Conservation (phyloP, 2,797 vertebrate species). For the Chelon labrosus region DNA sequence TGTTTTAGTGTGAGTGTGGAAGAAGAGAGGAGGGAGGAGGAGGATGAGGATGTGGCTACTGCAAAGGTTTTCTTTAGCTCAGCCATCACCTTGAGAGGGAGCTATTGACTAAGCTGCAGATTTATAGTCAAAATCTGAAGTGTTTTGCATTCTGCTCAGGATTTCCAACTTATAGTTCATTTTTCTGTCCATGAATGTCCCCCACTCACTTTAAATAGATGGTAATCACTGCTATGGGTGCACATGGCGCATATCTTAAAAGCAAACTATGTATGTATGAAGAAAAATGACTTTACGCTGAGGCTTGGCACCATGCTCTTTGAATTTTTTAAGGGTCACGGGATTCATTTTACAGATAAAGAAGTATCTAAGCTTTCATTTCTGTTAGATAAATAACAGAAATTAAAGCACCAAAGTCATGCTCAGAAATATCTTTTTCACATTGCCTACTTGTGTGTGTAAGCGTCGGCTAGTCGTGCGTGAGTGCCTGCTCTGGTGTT, state of each 20-base stretch:
- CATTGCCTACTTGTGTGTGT: constrained; percentile 35
- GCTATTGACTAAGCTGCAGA: constrained; percentile 70
- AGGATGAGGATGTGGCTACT: constrained; percentile 16
- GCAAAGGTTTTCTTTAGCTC: constrained; percentile 62
- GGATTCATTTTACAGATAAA: constrained; percentile 39
- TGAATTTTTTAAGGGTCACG: constrained; percentile 29
- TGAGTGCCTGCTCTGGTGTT: constrained; percentile 43
- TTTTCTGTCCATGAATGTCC: constrained; percentile 41
- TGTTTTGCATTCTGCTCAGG: constrained; percentile 57
- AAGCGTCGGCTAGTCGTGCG: constrained; percentile 34
- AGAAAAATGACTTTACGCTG: constrained; percentile 20
- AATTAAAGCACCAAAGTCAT: constrained; percentile 32
- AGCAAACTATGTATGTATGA: constrained; percentile 30
- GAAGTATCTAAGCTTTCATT: constrained; percentile 34
- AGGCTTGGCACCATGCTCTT: constrained; percentile 1
- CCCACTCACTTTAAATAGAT: constrained; percentile 46
- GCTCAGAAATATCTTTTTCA: constrained; percentile 28
- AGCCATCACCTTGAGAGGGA: constrained; percentile 74
- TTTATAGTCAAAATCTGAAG: constrained; percentile 48
- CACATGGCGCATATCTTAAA: constrained; percentile 9
- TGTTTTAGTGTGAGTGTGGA: constrained; percentile 57
- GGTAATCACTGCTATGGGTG: constrained; percentile 38
- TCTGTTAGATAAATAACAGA: constrained; percentile 35
- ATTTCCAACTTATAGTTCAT: constrained; percentile 40
- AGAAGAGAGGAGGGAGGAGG: constrained; percentile 19